Conservation (phyloP, 2,113 vertebrate species). For the Pseudopodoces humilis region DNA sequence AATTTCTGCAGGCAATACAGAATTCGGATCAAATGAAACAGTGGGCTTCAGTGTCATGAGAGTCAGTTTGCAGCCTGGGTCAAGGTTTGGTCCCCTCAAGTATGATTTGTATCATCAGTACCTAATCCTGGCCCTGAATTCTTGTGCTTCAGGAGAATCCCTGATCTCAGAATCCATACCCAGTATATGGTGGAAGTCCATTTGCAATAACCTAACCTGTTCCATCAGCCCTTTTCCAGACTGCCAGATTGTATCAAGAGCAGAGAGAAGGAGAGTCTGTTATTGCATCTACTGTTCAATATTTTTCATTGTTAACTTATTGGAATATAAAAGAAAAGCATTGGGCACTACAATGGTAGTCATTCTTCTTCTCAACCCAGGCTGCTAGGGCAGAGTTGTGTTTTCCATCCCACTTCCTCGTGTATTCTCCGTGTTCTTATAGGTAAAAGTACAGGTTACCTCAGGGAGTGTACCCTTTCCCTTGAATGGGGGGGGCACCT, state of each 20-base stretch:
- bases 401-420: background rate
- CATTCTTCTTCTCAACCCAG: background rate
- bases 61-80: background rate
- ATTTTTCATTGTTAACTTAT: background rate
- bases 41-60: background rate
- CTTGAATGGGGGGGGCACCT: fast-evolving
- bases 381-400: background rate
- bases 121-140: background rate
- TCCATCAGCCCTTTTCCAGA: background rate
- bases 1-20: background rate
- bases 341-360: background rate
- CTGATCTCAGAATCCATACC: background rate
- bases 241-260: background rate
- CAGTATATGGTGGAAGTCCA: background rate
- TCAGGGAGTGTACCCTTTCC: background rate
- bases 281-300: background rate
- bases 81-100: background rate
- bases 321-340: background rate
- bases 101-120: fast-evolving
- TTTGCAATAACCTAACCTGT: background rate
- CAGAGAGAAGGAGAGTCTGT: background rate
- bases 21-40: background rate
- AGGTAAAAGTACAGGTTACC: background rate
- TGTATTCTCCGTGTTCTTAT: background rate
- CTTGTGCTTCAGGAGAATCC: background rate